Evolutionary conservation across 1,140 invertebrate genomes (phyloP), one percentile per base, ranked within the genome.

Genomic region (Schlechtendalia chinensis): DNA sequence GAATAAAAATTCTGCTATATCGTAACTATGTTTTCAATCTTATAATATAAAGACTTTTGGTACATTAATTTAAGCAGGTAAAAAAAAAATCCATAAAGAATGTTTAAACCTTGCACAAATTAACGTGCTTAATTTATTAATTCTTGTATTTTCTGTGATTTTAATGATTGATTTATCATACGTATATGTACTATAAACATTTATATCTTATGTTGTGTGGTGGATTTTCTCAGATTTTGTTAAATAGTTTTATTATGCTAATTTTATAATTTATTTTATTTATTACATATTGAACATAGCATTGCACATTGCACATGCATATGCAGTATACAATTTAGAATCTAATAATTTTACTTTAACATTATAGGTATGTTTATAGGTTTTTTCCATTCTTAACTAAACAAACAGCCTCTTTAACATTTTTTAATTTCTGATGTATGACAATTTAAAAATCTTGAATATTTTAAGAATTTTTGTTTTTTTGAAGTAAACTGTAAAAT

Each of bases 131-230:
- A 39, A 39, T 39, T 39, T 3, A 4, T 29, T 10, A 53, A 32
- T 53, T 54, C 5, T 53, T 72, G 17, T 32, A 69, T 69, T 50
- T 69, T 54, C 50, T 72, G 69, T 72, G 47, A 72, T 54, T 54
- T 72, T n/a, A 1, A 72, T 72, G 47, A 69, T 69, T 45, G 24
- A 69, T 69, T 39, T 39, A 50, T 50, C 1, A 50, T 24, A 47
- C n/a, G 10, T 32, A 24, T 14, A 47, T 19, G 39, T 67, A 50
- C 39, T 67, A 2, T 69, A 50, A 14, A 45, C n/a, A 47, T 69
- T 69, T 69, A 50, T 24, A 50, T 47, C 22, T 69, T 50, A 47
- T 2, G 47, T 6, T 71, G 17, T 53, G 16, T 27, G n/a, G 22
- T 5, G 11, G 22, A 47, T 39, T 22, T 47, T 22, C 0, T 47